These are phyloP conservation scores for Xanthorhoe designata DNA, from an alignment of 2,888 invertebrate genomes.

Conservation along the genomic window DNA sequence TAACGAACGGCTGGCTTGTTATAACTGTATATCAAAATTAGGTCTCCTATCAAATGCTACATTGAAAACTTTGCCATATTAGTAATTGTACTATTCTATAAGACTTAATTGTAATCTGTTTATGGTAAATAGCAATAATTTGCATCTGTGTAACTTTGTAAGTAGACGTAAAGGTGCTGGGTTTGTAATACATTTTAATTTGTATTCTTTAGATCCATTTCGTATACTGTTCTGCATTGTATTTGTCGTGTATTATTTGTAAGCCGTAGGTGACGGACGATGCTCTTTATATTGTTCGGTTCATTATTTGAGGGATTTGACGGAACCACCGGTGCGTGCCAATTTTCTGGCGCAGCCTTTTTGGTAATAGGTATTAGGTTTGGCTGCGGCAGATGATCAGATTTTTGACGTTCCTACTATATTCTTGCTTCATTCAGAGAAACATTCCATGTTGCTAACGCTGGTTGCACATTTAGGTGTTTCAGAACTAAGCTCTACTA, in stretches of 20 bases:
- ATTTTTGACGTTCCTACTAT: constrained; percentile 32
- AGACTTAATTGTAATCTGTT: constrained; percentile 77
- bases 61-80: constrained; percentile 86
- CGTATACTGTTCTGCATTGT: constrained; percentile 59
- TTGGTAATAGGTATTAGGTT: constrained; percentile 3
- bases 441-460: constrained; percentile 79
- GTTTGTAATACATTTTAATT: constrained; percentile 78
- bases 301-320: constrained; percentile 59
- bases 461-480: constrained; percentile 37
- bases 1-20: constrained; percentile 70
- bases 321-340: constrained; percentile 5
- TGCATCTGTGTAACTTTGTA: constrained; percentile 80
- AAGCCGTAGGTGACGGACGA: constrained; percentile 65
- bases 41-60: constrained; percentile 78
- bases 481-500: constrained; percentile 2
- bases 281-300: constrained; percentile 78
- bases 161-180: constrained; percentile 83
- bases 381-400: constrained; percentile 9
- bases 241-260: constrained; percentile 75
- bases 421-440: constrained; percentile 61
- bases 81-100: constrained; percentile 82
- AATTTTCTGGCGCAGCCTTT: constrained; percentile 24
- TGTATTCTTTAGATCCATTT: constrained; percentile 79
- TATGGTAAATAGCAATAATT: constrained; percentile 69
- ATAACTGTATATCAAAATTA: constrained; percentile 70